Base-by-base conservation (phyloP, 2,113 vertebrate species). In the Myocastor coypus region DNA sequence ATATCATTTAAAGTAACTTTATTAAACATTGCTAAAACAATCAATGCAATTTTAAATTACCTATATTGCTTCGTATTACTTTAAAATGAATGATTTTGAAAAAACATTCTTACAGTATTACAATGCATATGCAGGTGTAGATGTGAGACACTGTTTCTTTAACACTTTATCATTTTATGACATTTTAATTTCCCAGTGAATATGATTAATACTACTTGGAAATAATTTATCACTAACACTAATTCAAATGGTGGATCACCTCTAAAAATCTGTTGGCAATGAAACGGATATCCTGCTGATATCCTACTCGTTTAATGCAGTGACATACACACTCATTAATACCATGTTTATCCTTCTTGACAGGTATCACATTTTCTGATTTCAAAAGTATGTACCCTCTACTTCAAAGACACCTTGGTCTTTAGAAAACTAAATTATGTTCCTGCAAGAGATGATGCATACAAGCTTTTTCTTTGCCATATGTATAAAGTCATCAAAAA, bases 121-220 rank as follows among this genome's bases (percentile, higher is more conserved):
- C 97, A 91, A 82, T 96, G 96, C 96, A 94, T 97, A 95, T 95
- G 93, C 97, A 98, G 97, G 96, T 6, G 5, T 92, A 97, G 97
- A 97, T 98, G 95, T 96, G 63, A 98, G 93, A 97, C 92, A 86
- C 30, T 66, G 69, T 98, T 98, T 98, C 98, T 98, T 98, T 98
- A 98, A 98, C 84, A 92, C 94, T 98, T 98, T 92, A 98, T 98
- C 98, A 98, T 98, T 92, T 97, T 97, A 95, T 98, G 98, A 98
- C 98, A 98, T 98, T 98, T 98, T 98, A 98, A 98, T 99, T 98
- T 98, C 96, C 94, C 96, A 93, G 96, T 95, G 95, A 98, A 94
- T 97, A 97, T 97, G 98, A 98, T 97, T 98, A 98, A 98, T 98
- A 98, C 95, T 83, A 87, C 96, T 98, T 91, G 96, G 97, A 98